Base-by-base conservation (phyloP, 2,797 vertebrate species). In the Xiphophorus birchmanni region DNA sequence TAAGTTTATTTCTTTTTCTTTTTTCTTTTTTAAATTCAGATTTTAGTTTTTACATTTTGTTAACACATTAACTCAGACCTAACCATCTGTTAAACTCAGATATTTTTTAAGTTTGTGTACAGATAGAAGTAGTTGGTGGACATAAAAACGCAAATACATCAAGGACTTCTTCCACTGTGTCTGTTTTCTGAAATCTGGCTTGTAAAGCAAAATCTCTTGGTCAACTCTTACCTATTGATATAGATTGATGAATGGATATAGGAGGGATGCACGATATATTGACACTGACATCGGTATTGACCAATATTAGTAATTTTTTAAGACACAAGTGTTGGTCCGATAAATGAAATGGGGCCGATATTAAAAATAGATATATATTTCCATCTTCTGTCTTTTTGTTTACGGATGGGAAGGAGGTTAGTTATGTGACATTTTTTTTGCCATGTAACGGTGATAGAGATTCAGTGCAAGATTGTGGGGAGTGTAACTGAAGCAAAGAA, bases 81-180 rank as follows among this genome's bases (percentile, higher is more conserved):
- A 88, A 89, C 78, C 82, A 84, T 88, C 44, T 83, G 32, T 78
- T 80, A 10, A 48, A 56, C 52, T 37, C 44, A 76, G 69, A 13
- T 47, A 9, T 58, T 58, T 58, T 84, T 78, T 17, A 79, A 63
- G 72, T 76, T 73, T 35, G 42, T 89, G 58, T 84, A 26, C 80
- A 75, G 82, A 82, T 79, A 85, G 40, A 71, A 7, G 67, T 81
- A 73, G 72, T 76, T 73, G 45, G 45, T 89, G 72, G 84, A 32
- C 78, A 77, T 81, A 81, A 78, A 54, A 80, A 88, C 83, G 77
- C 58, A 85, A 84, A 47, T 77, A 6, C 40, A 32, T 87, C 78
- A 83, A 91, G 89, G 89, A 91, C 87, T 93, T 90, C 48, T 88
- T 93, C 89, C 89, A 88, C 85, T 86, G 45, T 73, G 12, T 47